A percentile compares a stretch with the other conserved stretches of the same genome.
Evolutionary conservation across 2,113 vertebrate genomes (phyloP).

Genomic region (Burhinus bistriatus): DNA sequence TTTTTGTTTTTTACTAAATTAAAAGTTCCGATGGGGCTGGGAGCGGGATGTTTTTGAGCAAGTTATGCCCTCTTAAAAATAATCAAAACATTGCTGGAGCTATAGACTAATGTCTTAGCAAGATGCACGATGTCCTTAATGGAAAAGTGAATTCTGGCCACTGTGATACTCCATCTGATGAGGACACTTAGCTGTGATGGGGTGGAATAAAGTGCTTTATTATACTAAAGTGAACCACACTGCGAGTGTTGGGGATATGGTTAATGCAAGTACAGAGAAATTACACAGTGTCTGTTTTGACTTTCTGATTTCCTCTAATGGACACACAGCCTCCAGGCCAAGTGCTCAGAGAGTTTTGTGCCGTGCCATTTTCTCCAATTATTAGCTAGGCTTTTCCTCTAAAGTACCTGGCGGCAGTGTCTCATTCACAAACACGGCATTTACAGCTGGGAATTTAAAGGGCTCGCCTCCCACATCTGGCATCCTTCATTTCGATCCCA

Average conservation of each 20-base stretch:
- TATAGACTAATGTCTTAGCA: neutral
- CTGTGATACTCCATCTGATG: slow-evolving; percentile 13
- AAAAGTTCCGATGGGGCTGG: neutral
- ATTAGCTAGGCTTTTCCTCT: neutral
- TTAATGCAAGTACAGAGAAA: slow-evolving; percentile 38
- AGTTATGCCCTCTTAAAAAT: neutral
- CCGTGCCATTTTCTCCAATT: slow-evolving; percentile 1
- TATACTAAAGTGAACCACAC: neutral
- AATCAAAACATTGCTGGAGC: neutral
- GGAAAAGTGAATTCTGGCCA: slow-evolving; percentile 15
- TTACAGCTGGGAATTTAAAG: neutral
- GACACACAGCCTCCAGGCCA: neutral
- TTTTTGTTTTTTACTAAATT: neutral
- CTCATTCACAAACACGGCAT: neutral
- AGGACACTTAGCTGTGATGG: slow-evolving; percentile 28
- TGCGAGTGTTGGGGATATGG: neutral
- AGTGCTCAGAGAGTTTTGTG: neutral
- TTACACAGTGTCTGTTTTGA: slow-evolving; percentile 32
- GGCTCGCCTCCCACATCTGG: neutral
- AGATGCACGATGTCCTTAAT: neutral
- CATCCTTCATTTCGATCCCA: neutral
- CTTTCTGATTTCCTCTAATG: slow-evolving; percentile 47
- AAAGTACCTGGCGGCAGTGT: neutral
- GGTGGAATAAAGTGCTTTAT: slow-evolving; percentile 39
- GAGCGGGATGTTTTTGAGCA: neutral